Evolutionary conservation across 2,797 vertebrate genomes (phyloP).

Genomic region (Rhabdophis nuchalis): DNA sequence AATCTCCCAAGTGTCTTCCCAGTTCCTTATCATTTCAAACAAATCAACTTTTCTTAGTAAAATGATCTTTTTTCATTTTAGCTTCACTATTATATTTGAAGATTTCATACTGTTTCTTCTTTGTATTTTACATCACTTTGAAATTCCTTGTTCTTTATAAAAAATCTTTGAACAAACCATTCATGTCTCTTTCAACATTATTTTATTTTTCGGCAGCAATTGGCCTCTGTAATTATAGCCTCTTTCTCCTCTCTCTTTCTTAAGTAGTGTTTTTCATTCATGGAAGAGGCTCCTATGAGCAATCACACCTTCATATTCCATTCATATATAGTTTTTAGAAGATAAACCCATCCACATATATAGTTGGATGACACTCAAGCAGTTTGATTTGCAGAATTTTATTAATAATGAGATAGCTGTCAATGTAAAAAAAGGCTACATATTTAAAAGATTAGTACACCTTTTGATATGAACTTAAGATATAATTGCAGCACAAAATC

Average conservation of each 20-base stretch:
- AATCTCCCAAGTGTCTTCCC: slow-evolving; percentile 1
- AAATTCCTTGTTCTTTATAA: slow-evolving; percentile 2
- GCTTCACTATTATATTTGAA: slow-evolving; percentile 4
- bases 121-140: background rate
- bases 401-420: background rate
- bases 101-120: slow-evolving; percentile 9
- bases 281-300: background rate
- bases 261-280: background rate
- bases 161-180: background rate
- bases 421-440: background rate
- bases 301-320: background rate
- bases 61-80: background rate
- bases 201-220: background rate
- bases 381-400: background rate
- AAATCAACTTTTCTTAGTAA: background rate
- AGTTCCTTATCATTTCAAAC: slow-evolving; percentile 14
- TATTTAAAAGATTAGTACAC: background rate
- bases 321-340: background rate
- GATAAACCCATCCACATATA: background rate
- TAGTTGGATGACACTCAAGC: background rate
- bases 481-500: background rate
- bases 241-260: background rate
- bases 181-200: background rate
- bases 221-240: background rate
- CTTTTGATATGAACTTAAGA: background rate